Conservation (phyloP, 1,140 invertebrate genomes). For the Scaptomyza montana region DNA sequence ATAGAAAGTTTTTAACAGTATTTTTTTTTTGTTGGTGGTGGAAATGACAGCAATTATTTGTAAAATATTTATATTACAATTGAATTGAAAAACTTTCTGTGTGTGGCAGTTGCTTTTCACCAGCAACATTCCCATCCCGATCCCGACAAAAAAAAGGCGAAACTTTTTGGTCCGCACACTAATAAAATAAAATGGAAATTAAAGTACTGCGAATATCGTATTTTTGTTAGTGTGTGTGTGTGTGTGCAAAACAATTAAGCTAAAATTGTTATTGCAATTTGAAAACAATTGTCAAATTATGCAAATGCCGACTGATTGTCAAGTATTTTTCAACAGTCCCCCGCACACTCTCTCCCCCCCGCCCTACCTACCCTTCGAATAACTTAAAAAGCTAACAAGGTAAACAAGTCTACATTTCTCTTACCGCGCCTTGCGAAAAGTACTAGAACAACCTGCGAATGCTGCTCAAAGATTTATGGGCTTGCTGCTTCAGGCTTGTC, state of each 20-base stretch:
- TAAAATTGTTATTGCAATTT: slow-evolving; percentile 83
- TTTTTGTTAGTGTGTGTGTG: neutral
- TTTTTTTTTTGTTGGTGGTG: slow-evolving; percentile 23
- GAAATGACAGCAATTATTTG: slow-evolving; percentile 72
- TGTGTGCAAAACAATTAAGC: slow-evolving; percentile 80
- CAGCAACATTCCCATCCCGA: neutral
- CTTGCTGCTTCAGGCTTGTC: slow-evolving; percentile 32
- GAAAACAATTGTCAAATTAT: slow-evolving; percentile 83
- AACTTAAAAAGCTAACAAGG: slow-evolving; percentile 59
- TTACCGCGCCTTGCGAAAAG: neutral
- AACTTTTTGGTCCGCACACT: slow-evolving; percentile 65
- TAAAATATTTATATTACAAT: slow-evolving; percentile 82
- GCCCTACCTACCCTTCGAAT: neutral
- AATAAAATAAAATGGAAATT: slow-evolving; percentile 80
- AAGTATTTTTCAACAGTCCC: slow-evolving; percentile 63
- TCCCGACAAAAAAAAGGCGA: slow-evolving; percentile 12
- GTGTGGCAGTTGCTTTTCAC: slow-evolving; percentile 52
- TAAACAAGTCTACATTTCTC: slow-evolving; percentile 51
- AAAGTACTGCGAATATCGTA: slow-evolving; percentile 62
- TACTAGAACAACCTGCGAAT: slow-evolving; percentile 43
- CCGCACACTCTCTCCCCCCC: too few relatives aligned
- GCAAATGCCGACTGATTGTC: slow-evolving; percentile 77
- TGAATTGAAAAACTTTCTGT: slow-evolving; percentile 81
- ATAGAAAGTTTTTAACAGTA: slow-evolving; percentile 71
- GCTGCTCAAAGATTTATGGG: slow-evolving; percentile 77